phyloP scores from a whole-genome alignment of 2,888 invertebrate species.

The Leptopilina myrica region DNA sequence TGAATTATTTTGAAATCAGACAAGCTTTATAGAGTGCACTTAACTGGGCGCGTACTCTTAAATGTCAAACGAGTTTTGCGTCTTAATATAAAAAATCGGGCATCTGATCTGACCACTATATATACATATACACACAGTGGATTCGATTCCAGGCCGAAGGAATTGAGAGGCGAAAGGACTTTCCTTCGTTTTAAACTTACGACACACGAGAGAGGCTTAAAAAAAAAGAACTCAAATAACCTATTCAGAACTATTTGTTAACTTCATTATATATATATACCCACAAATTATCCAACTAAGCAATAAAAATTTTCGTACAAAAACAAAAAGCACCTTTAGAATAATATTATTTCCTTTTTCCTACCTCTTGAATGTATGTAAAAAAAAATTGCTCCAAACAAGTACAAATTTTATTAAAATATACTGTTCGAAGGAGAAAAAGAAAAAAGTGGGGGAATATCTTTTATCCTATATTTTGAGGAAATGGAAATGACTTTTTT shows the following conservation, averaged over 20 bases:
- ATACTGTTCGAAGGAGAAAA: no score
- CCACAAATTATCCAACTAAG: neutral
- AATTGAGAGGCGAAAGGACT: constrained; percentile 54
- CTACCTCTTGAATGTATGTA: neutral
- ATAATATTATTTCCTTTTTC: neutral
- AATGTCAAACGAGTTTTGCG: constrained; percentile 61
- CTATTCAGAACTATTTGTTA: constrained; percentile 19
- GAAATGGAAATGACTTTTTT: no score
- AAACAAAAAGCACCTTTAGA: neutral
- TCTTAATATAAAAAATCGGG: constrained; percentile 47
- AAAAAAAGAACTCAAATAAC: constrained; percentile 4
- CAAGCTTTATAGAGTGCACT: neutral
- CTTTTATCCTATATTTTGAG: no score
- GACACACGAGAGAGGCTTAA: constrained; percentile 3
- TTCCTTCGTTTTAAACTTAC: constrained; percentile 36
- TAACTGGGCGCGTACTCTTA: constrained; percentile 47
- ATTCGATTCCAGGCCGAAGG: constrained; percentile 54
- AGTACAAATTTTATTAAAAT: no score
- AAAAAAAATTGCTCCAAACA: neutral
- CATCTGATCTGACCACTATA: constrained; percentile 42
- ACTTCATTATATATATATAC: neutral
- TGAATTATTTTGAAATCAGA: constrained; percentile 15
- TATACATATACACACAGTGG: constrained; percentile 8
- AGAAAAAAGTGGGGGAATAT: no score
- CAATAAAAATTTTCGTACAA: neutral